phyloP scores from a whole-genome alignment of 2,113 vertebrate species.

The Neotoma lepida region DNA sequence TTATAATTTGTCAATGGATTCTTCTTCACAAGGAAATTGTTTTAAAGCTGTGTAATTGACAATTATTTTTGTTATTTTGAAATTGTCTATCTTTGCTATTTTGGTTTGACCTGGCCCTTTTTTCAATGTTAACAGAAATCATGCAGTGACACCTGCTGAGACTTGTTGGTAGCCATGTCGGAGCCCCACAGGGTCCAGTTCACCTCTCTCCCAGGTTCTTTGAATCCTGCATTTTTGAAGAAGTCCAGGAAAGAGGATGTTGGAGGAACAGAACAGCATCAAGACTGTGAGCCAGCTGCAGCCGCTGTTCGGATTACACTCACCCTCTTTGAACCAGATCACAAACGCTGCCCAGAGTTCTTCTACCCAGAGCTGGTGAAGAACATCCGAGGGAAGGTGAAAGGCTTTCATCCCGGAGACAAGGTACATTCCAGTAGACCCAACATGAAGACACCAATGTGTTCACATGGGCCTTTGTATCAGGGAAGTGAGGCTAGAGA shows the following conservation, averaged over 20 bases:
- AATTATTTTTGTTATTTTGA: not conserved
- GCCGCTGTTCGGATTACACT: slow-evolving; percentile 88
- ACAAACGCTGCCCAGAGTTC: slow-evolving; percentile 93
- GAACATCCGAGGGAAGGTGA: slow-evolving; percentile 79
- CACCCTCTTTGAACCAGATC: slow-evolving; percentile 90
- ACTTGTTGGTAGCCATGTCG: slow-evolving; percentile 88
- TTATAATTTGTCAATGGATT: slow-evolving; percentile 28
- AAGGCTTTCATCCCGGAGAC: slow-evolving; percentile 80
- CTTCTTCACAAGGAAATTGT: slow-evolving; percentile 15
- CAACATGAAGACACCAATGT: not conserved
- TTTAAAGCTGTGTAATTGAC: slow-evolving; percentile 21
- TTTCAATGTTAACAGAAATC: slow-evolving; percentile 73
- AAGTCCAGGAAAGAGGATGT: slow-evolving; percentile 75
- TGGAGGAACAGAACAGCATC: slow-evolving; percentile 76
- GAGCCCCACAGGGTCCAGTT: slow-evolving; percentile 90
- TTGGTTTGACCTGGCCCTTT: slow-evolving; percentile 47
- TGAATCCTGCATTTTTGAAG: slow-evolving; percentile 83
- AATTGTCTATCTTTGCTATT: slow-evolving; percentile 38
- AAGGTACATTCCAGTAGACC: slow-evolving; percentile 76
- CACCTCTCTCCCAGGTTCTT: slow-evolving; percentile 86
- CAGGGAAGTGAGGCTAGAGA: not conserved
- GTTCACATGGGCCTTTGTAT: not conserved
- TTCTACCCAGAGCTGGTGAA: slow-evolving; percentile 91
- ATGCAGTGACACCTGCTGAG: slow-evolving; percentile 80
- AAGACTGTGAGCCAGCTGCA: slow-evolving; percentile 79